These are phyloP conservation scores for Macaria liturata DNA, from an alignment of 2,888 invertebrate genomes.

Conservation along the genomic window DNA sequence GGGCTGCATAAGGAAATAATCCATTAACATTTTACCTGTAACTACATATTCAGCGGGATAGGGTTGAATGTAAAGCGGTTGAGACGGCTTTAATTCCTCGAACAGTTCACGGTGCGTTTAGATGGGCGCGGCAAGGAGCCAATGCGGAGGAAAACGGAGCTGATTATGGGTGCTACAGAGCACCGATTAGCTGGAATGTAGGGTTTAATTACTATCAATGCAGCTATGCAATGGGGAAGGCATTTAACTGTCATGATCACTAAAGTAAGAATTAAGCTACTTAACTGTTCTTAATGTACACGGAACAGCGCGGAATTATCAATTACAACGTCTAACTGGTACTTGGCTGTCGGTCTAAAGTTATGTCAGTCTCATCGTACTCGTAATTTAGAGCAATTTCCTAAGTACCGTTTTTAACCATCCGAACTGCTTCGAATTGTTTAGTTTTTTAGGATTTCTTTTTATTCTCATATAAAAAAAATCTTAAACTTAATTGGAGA, in stretches of 20 bases:
- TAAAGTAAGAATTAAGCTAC: background rate
- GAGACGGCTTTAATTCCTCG: conserved; percentile 35
- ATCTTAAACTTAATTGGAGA: no score
- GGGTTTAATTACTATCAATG: conserved; percentile 18
- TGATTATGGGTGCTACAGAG: conserved; percentile 21
- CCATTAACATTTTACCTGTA: conserved; percentile 68
- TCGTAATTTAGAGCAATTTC: no score
- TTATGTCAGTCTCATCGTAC: no score
- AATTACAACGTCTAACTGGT: no score
- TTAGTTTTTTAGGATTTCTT: no score
- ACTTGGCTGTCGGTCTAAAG: no score
- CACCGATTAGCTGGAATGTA: conserved; percentile 17
- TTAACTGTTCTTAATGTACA: no score
- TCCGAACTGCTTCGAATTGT: no score
- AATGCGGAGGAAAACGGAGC: conserved; percentile 26
- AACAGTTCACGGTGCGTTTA: conserved; percentile 30
- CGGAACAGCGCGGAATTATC: no score
- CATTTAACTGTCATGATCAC: background rate
- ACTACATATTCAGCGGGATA: conserved; percentile 54
- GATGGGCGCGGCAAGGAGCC: conserved; percentile 25
- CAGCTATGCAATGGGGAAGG: background rate
- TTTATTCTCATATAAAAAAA: no score
- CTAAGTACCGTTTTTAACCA: no score
- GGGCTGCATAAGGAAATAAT: conserved; percentile 64
- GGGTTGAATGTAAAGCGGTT: conserved; percentile 53